These are phyloP conservation scores for Grantiella picta DNA, from an alignment of 2,113 vertebrate genomes.

Conservation along the genomic window DNA sequence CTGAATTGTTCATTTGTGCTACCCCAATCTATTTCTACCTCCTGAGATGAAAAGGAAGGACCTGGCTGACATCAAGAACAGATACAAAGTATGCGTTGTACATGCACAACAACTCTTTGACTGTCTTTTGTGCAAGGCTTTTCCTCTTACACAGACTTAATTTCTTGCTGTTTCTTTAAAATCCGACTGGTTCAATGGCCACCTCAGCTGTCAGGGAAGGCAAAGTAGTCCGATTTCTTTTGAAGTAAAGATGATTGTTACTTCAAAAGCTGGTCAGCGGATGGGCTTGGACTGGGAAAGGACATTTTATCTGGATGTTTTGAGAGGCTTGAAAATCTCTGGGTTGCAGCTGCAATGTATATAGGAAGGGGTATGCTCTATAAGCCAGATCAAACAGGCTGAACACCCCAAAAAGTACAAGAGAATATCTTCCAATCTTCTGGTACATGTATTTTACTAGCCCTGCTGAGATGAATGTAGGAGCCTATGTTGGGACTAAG, in stretches of 20 bases:
- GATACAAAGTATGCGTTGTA: not conserved
- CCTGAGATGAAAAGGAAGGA: not conserved
- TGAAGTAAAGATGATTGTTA: conserved; percentile 31
- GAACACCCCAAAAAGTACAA: not conserved
- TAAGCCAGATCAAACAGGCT: not conserved
- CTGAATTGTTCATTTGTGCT: not conserved
- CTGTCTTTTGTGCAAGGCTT: not conserved
- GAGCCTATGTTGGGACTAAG: not conserved
- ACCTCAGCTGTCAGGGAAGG: conserved; percentile 4
- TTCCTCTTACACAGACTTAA: not conserved
- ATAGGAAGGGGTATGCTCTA: not conserved
- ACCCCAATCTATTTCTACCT: not conserved
- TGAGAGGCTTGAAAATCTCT: not conserved
- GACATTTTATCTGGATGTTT: not conserved
- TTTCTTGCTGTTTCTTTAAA: conserved; percentile 27
- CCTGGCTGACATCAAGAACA: not conserved
- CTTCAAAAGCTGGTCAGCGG: conserved; percentile 50
- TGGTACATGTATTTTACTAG: not conserved
- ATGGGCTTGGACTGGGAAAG: conserved; percentile 16
- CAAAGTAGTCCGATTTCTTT: conserved; percentile 33
- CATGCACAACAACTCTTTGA: not conserved
- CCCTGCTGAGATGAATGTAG: not conserved
- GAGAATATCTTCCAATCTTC: not conserved
- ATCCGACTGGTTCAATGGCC: not conserved
- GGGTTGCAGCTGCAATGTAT: not conserved